Conservation (phyloP, 1,140 invertebrate genomes). For the Sarcophaga peregrina region DNA sequence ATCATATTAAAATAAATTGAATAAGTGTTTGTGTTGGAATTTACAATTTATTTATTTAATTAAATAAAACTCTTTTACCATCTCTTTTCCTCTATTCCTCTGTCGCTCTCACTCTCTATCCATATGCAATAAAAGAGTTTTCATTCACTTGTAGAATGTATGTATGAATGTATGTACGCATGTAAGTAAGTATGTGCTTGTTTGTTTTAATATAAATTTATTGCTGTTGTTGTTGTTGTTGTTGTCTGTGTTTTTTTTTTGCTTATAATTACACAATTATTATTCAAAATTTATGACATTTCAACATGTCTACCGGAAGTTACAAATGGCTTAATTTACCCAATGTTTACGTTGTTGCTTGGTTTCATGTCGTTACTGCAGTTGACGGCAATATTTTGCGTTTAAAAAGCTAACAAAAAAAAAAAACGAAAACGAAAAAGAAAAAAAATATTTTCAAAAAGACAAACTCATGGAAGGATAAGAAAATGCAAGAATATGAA, state of each 20-base stretch:
- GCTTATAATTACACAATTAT: not conserved
- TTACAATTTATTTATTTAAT: conserved; percentile 12
- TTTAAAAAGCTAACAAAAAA: not conserved
- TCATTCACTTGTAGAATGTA: not conserved
- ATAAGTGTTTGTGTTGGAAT: not conserved
- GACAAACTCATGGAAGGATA: not conserved
- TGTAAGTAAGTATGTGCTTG: too few relatives aligned
- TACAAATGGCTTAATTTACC: conserved; percentile 38
- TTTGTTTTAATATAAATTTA: too few relatives aligned
- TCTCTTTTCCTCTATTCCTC: too few relatives aligned
- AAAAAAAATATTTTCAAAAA: not conserved
- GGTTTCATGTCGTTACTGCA: not conserved
- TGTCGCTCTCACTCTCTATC: too few relatives aligned
- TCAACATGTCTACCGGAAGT: conserved; percentile 39
- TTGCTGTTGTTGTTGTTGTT: too few relatives aligned
- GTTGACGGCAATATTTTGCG: not conserved
- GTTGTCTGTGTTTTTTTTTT: too few relatives aligned
- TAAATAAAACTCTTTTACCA: not conserved
- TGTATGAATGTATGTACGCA: not conserved
- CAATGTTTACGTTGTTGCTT: conserved; percentile 27
- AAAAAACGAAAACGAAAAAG: not conserved
- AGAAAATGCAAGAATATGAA: not conserved
- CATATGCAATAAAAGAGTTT: not conserved
- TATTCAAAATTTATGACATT: conserved; percentile 35
- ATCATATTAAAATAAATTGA: not conserved